These are phyloP conservation scores for Myiozetetes cayanensis DNA, from an alignment of 2,113 vertebrate genomes.

Conservation along the genomic window DNA sequence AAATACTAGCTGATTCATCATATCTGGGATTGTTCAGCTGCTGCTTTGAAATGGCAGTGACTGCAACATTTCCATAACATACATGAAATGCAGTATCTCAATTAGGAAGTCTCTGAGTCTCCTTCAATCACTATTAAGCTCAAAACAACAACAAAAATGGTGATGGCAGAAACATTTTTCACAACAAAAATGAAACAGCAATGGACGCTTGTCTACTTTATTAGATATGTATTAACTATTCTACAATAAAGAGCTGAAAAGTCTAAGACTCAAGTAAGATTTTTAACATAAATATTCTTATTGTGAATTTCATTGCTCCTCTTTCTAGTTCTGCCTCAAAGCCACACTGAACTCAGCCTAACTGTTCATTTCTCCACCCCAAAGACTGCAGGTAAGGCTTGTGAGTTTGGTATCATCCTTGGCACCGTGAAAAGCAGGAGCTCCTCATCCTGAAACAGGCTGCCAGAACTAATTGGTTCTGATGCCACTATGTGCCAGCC, in stretches of 20 bases:
- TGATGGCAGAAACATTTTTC: background rate
- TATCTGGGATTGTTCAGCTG: background rate
- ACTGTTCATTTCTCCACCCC: background rate
- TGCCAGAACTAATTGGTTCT: background rate
- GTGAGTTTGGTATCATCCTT: background rate
- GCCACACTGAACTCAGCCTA: fast-evolving
- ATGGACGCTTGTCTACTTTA: background rate
- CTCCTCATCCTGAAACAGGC: fast-evolving
- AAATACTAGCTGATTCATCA: background rate
- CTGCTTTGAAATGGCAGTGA: background rate
- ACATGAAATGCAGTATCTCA: background rate
- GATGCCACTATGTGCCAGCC: fast-evolving
- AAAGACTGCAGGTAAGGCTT: background rate
- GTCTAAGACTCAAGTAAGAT: background rate
- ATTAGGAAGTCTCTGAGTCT: background rate
- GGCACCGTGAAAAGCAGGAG: background rate
- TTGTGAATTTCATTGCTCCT: background rate
- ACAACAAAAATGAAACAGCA: background rate
- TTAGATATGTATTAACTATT: background rate
- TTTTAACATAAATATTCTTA: background rate
- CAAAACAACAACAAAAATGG: background rate
- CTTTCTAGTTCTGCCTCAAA: background rate
- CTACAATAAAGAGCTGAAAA: background rate
- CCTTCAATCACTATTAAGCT: background rate
- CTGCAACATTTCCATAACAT: background rate